Percentiles rank a stretch among this genome's conserved stretches.
Conservation (phyloP, 1,140 invertebrate species). For the Drosophila obscura region DNA sequence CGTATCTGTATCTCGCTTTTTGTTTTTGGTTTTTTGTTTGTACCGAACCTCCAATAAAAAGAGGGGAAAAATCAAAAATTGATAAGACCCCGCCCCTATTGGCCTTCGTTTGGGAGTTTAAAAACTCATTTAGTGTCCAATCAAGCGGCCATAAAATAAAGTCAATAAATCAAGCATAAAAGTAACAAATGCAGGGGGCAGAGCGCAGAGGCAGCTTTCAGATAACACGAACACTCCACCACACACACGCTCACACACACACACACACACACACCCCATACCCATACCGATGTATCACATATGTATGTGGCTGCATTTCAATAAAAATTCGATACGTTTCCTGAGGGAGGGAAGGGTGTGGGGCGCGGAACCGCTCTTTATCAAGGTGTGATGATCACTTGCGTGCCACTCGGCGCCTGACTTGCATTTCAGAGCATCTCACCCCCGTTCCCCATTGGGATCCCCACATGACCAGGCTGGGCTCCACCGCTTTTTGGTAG, state of each 20-base stretch:
- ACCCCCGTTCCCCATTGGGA: constrained; percentile 3
- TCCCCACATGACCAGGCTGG: background rate
- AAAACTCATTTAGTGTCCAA: constrained; percentile 82
- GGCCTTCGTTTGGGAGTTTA: constrained; percentile 71
- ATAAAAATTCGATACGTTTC: constrained; percentile 81
- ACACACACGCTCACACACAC: constrained; percentile 21
- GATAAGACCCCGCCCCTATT: constrained; percentile 68
- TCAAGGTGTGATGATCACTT: constrained; percentile 82
- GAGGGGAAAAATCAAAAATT: constrained; percentile 51
- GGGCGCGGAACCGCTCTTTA: constrained; percentile 36
- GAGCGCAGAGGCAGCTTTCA: constrained; percentile 46
- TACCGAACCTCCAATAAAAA: constrained; percentile 12
- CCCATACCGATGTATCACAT: constrained; percentile 7
- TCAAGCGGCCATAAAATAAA: constrained; percentile 81
- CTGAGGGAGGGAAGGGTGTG: background rate
- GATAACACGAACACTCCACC: constrained; percentile 60
- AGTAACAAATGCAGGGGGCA: constrained; percentile 75
- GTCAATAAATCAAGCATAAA: constrained; percentile 82
- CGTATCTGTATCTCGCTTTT: background rate
- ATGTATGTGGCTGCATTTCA: constrained; percentile 66
- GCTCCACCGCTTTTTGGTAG: constrained; percentile 25
- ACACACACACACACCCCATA: constrained; percentile 13
- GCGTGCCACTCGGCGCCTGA: constrained; percentile 79
- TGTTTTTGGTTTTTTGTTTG: too few species aligned
- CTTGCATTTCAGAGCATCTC: constrained; percentile 74